Evolutionary conservation across 2,797 vertebrate genomes (phyloP).

Genomic region (Rhinophrynus dorsalis): DNA sequence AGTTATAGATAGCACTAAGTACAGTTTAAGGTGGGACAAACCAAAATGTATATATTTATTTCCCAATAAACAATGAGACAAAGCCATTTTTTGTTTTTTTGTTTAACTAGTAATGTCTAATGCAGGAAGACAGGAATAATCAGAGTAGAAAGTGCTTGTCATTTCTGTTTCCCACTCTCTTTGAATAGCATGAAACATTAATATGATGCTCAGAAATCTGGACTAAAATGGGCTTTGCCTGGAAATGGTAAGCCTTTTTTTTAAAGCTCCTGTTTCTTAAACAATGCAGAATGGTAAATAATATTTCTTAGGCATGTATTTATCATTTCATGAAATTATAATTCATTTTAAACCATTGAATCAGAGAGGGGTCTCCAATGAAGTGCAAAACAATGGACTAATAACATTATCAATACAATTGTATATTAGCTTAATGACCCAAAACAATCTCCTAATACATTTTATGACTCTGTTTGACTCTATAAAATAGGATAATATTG

Average conservation of each 20-base stretch:
- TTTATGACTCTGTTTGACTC: slow-evolving; percentile 73
- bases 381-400: no score
- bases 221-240: slow-evolving; percentile 78
- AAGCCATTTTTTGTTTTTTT: slow-evolving; percentile 68
- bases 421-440: slow-evolving; percentile 77
- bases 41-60: slow-evolving; percentile 60
- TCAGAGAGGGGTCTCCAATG: no score
- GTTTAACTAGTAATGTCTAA: slow-evolving; percentile 80
- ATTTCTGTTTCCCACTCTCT: slow-evolving; percentile 86
- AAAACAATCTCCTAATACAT: slow-evolving; percentile 74
- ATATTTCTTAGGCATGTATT: slow-evolving; percentile 70
- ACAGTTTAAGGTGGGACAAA: no score
- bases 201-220: slow-evolving; percentile 88
- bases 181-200: slow-evolving; percentile 99
- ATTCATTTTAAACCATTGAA: no score
- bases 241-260: slow-evolving; percentile 73
- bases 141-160: slow-evolving; percentile 98
- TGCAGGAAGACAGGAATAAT: slow-evolving; percentile 94
- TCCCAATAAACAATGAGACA: slow-evolving; percentile 62
- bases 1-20: no score
- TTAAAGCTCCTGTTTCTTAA: slow-evolving; percentile 62
- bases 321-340: slow-evolving; percentile 74
- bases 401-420: slow-evolving; percentile 71
- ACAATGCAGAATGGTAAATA: slow-evolving; percentile 64
- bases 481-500: slow-evolving; percentile 71